phyloP scores from a whole-genome alignment of 2,888 invertebrate species.

The Scaptomyza reducta region DNA sequence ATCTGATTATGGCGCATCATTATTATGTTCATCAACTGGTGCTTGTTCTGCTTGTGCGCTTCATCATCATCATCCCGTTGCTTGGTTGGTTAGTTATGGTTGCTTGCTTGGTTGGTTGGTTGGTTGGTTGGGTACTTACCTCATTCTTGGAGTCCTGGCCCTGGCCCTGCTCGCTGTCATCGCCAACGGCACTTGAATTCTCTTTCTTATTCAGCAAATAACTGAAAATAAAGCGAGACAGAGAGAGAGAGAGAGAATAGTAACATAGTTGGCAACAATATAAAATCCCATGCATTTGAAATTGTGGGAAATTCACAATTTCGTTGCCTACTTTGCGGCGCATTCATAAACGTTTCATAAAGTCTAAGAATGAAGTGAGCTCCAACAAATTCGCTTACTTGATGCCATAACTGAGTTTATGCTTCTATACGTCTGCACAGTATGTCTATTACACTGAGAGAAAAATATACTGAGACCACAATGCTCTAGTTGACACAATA shows the following conservation, averaged over 20 bases:
- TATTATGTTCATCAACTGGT: conserved; percentile 1
- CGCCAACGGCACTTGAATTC: conserved; percentile 58
- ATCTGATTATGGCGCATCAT: background rate
- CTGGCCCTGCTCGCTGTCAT: conserved; percentile 73
- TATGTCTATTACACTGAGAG: background rate
- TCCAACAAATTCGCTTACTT: background rate
- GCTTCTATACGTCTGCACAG: background rate
- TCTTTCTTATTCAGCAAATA: conserved; percentile 68
- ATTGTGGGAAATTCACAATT: conserved; percentile 49
- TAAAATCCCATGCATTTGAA: conserved; percentile 65
- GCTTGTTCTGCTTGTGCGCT: background rate
- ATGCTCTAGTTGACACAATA: background rate
- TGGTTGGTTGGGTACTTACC: conserved; percentile 55
- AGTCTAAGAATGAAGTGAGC: background rate
- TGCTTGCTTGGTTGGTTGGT: background rate
- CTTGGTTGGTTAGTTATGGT: background rate
- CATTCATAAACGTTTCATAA: conserved; percentile 2
- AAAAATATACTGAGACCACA: background rate
- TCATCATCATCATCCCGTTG: conserved; percentile 9
- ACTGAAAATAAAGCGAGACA: conserved; percentile 34
- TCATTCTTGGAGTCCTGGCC: conserved; percentile 63
- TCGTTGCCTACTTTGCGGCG: conserved; percentile 54
- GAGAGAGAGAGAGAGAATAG: background rate
- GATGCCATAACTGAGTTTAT: background rate
- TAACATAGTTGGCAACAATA: conserved; percentile 16